These are phyloP conservation scores for Polyodon spathula DNA, from an alignment of 2,113 vertebrate genomes.

Conservation along the genomic window DNA sequence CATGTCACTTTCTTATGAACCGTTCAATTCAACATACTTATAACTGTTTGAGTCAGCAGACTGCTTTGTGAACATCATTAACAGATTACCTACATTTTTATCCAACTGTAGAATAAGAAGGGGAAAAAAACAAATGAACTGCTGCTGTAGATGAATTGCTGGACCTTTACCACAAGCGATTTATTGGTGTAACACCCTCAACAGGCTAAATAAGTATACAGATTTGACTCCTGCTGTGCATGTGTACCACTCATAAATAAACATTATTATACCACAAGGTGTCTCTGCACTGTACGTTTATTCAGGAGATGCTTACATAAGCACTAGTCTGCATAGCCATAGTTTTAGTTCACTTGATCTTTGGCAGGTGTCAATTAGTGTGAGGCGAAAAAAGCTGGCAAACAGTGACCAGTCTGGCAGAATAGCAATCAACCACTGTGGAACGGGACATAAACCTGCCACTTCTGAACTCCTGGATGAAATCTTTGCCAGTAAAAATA, in stretches of 20 bases:
- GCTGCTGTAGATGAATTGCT: too few relatives aligned
- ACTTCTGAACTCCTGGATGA: background rate
- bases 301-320: background rate
- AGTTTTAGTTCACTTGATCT: background rate
- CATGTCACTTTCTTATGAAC: too few relatives aligned
- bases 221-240: background rate
- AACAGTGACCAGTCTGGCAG: background rate
- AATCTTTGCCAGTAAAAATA: too few relatives aligned
- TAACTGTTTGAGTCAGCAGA: too few relatives aligned
- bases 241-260: background rate
- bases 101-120: too few relatives aligned
- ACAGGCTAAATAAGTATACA: background rate
- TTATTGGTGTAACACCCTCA: background rate
- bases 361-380: background rate
- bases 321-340: background rate
- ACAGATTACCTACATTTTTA: too few relatives aligned
- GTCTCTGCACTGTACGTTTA: background rate
- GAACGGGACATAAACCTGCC: background rate
- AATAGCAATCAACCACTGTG: background rate
- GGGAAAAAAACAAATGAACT: too few relatives aligned
- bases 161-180: too few relatives aligned
- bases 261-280: background rate
- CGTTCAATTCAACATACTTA: too few relatives aligned
- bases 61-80: too few relatives aligned
- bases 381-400: background rate